Conservation (phyloP, 2,888 invertebrate species). For the Keiferia lycopersicella region DNA sequence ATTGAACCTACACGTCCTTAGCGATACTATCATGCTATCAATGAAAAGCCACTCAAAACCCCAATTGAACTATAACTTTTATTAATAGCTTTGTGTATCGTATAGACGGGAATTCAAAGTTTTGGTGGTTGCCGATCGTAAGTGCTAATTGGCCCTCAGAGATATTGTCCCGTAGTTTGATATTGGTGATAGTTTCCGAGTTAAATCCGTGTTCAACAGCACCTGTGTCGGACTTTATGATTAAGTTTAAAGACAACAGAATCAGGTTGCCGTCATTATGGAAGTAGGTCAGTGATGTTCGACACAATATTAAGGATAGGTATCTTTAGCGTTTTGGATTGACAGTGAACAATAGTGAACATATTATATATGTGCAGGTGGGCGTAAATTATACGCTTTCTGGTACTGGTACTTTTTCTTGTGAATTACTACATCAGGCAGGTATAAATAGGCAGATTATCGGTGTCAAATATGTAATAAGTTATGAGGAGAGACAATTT, state of each 20-base stretch:
- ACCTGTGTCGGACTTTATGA: not conserved
- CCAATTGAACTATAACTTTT: not conserved
- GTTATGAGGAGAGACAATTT: not conserved
- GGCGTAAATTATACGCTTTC: too few species aligned
- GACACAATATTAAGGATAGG: too few species aligned
- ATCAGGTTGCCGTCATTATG: slow-evolving; percentile 11
- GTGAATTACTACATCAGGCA: too few species aligned
- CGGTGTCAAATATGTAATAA: not conserved
- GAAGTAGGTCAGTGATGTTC: not conserved
- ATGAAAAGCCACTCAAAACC: not conserved
- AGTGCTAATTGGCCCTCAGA: slow-evolving; percentile 45
- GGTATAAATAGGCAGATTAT: too few species aligned
- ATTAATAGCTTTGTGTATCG: too few species aligned
- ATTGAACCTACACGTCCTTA: not conserved
- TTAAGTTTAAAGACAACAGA: slow-evolving; percentile 1
- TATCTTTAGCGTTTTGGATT: too few species aligned
- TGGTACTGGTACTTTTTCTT: too few species aligned
- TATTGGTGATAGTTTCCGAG: slow-evolving; percentile 11
- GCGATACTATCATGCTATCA: not conserved
- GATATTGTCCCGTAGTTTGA: slow-evolving; percentile 46
- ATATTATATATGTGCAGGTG: too few species aligned
- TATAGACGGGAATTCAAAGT: slow-evolving; percentile 27
- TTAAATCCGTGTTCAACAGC: not conserved
- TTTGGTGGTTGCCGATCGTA: slow-evolving; percentile 36
- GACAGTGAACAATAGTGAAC: too few species aligned